Evolutionary conservation across 2,113 vertebrate genomes (phyloP).

Genomic region (Dendropsophus ebraccatus): DNA sequence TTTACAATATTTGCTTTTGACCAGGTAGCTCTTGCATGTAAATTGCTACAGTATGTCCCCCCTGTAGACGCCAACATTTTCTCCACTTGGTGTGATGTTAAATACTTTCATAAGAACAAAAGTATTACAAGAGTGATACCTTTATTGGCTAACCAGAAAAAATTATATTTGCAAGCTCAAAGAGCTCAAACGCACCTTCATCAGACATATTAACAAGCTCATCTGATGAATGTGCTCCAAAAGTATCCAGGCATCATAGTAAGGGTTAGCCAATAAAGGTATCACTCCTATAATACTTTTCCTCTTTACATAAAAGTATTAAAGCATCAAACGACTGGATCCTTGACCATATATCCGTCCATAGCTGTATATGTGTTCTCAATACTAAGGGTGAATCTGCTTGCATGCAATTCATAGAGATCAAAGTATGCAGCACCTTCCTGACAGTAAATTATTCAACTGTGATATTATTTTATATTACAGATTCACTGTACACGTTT

Average conservation of each 20-base stretch:
- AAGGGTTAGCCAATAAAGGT: too few relatives aligned
- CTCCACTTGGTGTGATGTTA: not conserved
- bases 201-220: too few relatives aligned
- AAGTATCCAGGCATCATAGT: too few relatives aligned
- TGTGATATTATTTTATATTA: not conserved
- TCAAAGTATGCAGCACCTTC: not conserved
- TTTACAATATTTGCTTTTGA: not conserved
- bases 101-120: too few relatives aligned
- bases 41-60: not conserved
- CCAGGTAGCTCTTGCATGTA: not conserved
- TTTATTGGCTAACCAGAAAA: too few relatives aligned
- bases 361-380: not conserved
- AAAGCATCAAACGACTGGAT: not conserved
- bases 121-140: too few relatives aligned
- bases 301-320: too few relatives aligned
- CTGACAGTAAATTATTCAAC: not conserved
- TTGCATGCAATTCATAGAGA: not conserved
- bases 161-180: too few relatives aligned
- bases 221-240: too few relatives aligned
- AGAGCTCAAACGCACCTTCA: too few relatives aligned
- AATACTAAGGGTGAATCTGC: not conserved
- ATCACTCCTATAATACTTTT: too few relatives aligned
- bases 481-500: too few relatives aligned
- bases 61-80: not conserved
- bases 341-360: not conserved